phyloP scores from a whole-genome alignment of 2,797 vertebrate genomes.

The Chaetodon trifasciatus region DNA sequence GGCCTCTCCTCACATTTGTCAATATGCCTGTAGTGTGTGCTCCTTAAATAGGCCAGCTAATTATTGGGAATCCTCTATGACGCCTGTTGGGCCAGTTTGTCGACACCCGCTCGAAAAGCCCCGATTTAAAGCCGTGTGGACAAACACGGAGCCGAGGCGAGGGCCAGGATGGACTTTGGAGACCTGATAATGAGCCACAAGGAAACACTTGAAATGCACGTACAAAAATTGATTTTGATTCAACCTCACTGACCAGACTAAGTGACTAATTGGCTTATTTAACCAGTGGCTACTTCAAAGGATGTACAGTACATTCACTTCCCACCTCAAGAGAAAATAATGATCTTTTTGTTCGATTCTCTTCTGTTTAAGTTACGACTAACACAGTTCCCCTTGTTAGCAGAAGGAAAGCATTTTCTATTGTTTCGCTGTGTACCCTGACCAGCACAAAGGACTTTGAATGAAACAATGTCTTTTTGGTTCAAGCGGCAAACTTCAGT shows the following conservation, averaged over 20 bases:
- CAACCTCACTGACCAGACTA: conserved; percentile 64
- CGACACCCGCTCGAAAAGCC: conserved; percentile 38
- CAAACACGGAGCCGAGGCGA: conserved; percentile 23
- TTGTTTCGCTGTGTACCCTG: background rate
- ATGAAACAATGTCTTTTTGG: background rate
- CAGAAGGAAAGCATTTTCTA: background rate
- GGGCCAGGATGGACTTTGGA: conserved; percentile 41
- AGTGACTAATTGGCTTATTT: conserved; percentile 78
- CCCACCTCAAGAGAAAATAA: conserved; percentile 64
- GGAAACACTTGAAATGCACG: conserved; percentile 59
- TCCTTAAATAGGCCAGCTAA: conserved; percentile 55
- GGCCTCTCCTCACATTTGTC: conserved; percentile 50
- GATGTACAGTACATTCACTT: conserved; percentile 50
- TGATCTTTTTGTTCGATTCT: conserved; percentile 55
- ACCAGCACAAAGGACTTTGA: background rate
- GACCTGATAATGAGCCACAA: conserved; percentile 68
- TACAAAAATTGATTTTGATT: conserved; percentile 69
- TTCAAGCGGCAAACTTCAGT: background rate
- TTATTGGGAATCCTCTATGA: conserved; percentile 52
- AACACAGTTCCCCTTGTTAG: conserved; percentile 50
- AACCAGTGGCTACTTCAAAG: conserved; percentile 63
- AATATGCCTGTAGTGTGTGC: conserved; percentile 56
- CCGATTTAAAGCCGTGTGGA: conserved; percentile 61
- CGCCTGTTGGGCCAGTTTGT: conserved; percentile 44
- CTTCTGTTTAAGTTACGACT: conserved; percentile 36